These are phyloP conservation scores for Drosophila mauritiana DNA, from an alignment of 1,140 invertebrate genomes.

Conservation along the genomic window DNA sequence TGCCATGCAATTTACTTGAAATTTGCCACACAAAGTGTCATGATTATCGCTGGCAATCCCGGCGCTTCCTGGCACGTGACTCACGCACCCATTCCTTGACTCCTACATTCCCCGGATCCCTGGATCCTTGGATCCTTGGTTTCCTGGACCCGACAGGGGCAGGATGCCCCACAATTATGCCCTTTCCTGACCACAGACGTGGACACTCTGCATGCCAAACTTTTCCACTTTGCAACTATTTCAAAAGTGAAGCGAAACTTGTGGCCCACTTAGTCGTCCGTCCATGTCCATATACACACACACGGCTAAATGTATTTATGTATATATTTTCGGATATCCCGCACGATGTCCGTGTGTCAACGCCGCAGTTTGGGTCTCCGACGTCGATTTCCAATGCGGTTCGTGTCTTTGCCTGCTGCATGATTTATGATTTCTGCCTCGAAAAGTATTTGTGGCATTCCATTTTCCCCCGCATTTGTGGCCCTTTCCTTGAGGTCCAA, in stretches of 20 bases:
- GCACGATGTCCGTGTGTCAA: conserved; percentile 51
- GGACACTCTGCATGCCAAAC: conserved; percentile 79
- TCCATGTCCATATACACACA: conserved; percentile 9
- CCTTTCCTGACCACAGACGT: conserved; percentile 61
- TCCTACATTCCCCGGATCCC: not conserved
- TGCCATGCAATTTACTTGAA: not conserved
- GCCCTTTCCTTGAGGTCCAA: conserved; percentile 15
- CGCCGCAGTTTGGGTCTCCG: conserved; percentile 33
- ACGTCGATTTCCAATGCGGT: conserved; percentile 76
- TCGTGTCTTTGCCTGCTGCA: conserved; percentile 74
- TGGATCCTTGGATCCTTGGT: not conserved
- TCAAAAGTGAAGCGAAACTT: conserved; percentile 81
- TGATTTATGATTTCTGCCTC: conserved; percentile 77
- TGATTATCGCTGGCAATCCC: conserved; percentile 8
- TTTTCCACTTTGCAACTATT: conserved; percentile 83
- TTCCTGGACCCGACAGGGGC: not conserved
- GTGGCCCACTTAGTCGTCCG: conserved; percentile 23
- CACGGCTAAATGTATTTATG: conserved; percentile 2
- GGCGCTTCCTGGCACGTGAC: conserved; percentile 10
- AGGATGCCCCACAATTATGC: conserved; percentile 46
- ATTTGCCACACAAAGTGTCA: conserved; percentile 5
- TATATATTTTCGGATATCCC: conserved; percentile 1
- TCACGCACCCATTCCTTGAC: conserved; percentile 11
- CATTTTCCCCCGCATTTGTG: not conserved
- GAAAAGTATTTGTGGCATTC: conserved; percentile 69